Conservation (phyloP, 2,888 invertebrate genomes). For the Leucophora obtusa region DNA sequence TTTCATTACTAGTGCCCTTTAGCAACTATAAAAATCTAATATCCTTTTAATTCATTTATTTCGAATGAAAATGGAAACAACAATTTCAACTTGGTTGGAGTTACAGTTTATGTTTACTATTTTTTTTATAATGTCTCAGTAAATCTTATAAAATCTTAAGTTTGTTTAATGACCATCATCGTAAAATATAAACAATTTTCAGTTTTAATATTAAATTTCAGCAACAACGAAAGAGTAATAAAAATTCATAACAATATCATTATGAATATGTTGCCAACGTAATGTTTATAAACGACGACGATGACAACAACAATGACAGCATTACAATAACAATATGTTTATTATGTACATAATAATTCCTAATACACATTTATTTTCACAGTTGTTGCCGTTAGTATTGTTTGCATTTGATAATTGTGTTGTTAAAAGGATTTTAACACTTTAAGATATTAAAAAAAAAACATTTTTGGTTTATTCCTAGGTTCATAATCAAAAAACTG, state of each 20-base stretch:
- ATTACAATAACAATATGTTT: slow-evolving; percentile 59
- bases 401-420: slow-evolving; percentile 8
- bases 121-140: slow-evolving; percentile 51
- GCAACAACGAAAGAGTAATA: slow-evolving; percentile 50
- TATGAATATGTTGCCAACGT: slow-evolving; percentile 60
- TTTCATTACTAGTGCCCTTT: slow-evolving; percentile 33
- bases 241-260: slow-evolving; percentile 64
- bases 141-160: slow-evolving; percentile 56
- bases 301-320: slow-evolving; percentile 20
- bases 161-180: slow-evolving; percentile 55
- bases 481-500: too few relatives aligned
- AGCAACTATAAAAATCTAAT: slow-evolving; percentile 51
- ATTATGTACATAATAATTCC: slow-evolving; percentile 58
- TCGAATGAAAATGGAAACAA: slow-evolving; percentile 36
- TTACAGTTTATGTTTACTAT: slow-evolving; percentile 13
- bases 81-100: slow-evolving; percentile 36
- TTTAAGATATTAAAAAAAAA: too few relatives aligned
- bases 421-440: too few relatives aligned
- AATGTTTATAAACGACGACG: slow-evolving; percentile 43
- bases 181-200: slow-evolving; percentile 56
- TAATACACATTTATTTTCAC: slow-evolving; percentile 47
- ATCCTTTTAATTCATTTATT: slow-evolving; percentile 55
- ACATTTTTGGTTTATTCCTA: too few relatives aligned
- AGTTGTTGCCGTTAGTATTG: background rate
- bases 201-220: slow-evolving; percentile 52